phyloP scores from a whole-genome alignment of 2,888 invertebrate species.

The Pimpla rufipes region DNA sequence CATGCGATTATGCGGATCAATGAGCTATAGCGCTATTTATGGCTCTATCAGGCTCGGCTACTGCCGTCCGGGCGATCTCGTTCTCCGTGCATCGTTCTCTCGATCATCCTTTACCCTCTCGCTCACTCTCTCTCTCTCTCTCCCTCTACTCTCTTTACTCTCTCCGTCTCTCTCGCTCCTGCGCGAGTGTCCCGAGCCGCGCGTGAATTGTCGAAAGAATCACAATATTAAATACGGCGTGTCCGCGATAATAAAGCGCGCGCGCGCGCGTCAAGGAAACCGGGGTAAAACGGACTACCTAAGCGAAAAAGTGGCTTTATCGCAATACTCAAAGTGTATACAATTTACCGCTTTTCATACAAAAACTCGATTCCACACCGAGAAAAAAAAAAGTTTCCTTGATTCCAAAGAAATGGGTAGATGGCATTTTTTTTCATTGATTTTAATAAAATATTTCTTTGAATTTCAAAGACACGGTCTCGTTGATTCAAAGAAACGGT shows the following conservation, averaged over 20 bases:
- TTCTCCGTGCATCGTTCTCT: conserved; percentile 45
- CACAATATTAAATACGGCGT: conserved; percentile 47
- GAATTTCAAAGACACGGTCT: too few relatives aligned
- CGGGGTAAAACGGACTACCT: too few relatives aligned
- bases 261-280: too few relatives aligned
- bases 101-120: conserved; percentile 35
- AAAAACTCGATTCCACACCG: too few relatives aligned
- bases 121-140: conserved; percentile 27
- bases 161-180: background rate
- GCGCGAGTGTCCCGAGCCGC: background rate
- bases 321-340: too few relatives aligned
- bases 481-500: too few relatives aligned
- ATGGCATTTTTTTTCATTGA: too few relatives aligned
- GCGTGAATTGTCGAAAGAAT: conserved; percentile 48
- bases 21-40: conserved; percentile 84
- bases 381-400: too few relatives aligned
- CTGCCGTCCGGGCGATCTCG: conserved; percentile 57
- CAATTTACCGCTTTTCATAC: too few relatives aligned
- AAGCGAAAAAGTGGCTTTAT: too few relatives aligned
- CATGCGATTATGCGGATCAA: conserved; percentile 84
- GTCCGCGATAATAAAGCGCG: conserved; percentile 50
- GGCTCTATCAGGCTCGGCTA: conserved; percentile 80
- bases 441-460: too few relatives aligned
- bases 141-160: conserved; percentile 7
- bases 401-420: too few relatives aligned